Conservation (phyloP, 2,113 vertebrate genomes). For the rabbit (Oryctolagus cuniculus) region mOryCun1.1 NC_091432.1:116793001-116793500, state of each 20-base stretch:
- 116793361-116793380: not conserved
- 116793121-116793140: too few relatives aligned
- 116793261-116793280: rapidly evolving
- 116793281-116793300: not conserved
- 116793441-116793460: not conserved
- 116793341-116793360: not conserved
- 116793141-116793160: not conserved
- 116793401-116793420: not conserved
- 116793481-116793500: not conserved
- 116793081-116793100: rapidly evolving
- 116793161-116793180: not conserved
- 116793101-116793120: not conserved
- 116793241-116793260: rapidly evolving
- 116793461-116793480: not conserved
- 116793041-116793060: too few relatives aligned
- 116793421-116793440: not conserved
- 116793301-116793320: not conserved
- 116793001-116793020: not conserved
- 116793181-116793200: not conserved
- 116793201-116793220: not conserved
- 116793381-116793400: not conserved
- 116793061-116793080: rapidly evolving
- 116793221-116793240: not conserved
- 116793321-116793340: not conserved
- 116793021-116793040: not conserved